Conservation (phyloP, 2,888 invertebrate species). For the Itoplectis maculator region DNA sequence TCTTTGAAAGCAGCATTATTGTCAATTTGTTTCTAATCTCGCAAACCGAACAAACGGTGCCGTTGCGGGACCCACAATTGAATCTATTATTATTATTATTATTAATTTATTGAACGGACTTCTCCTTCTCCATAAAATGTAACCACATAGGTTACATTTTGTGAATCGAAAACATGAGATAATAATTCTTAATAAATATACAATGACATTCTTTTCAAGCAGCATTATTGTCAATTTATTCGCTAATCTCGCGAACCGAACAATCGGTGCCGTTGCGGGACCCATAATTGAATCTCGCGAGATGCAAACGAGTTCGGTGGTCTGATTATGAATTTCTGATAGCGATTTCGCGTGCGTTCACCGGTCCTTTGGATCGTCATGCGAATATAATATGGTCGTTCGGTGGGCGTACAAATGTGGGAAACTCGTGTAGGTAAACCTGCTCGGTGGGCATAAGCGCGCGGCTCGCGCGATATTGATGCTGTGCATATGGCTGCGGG, state of each 20-base stretch:
- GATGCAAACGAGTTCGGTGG: slow-evolving; percentile 14
- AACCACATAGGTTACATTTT: no score
- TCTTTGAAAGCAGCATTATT: no score
- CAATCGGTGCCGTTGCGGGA: background rate
- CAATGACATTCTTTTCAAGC: background rate
- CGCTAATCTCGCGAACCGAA: background rate
- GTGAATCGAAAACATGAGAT: no score
- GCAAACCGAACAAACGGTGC: no score
- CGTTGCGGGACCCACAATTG: no score
- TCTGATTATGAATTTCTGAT: background rate
- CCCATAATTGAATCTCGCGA: background rate
- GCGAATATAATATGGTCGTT: slow-evolving; percentile 8
- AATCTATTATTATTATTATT: no score
- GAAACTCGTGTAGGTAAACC: slow-evolving; percentile 46
- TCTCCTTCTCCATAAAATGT: no score
- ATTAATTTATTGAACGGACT: no score
- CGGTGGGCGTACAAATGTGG: slow-evolving; percentile 58
- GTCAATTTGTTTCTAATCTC: no score
- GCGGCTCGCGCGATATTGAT: background rate
- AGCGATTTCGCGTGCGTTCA: slow-evolving; percentile 3
- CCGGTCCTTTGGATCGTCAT: slow-evolving; percentile 15
- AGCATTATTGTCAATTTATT: background rate
- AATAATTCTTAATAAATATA: no score
- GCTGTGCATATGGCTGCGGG: slow-evolving; percentile 11
- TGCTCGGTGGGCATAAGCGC: background rate